Conservation (phyloP, 1,140 invertebrate genomes). For the Protaetia brevitarsis region DNA sequence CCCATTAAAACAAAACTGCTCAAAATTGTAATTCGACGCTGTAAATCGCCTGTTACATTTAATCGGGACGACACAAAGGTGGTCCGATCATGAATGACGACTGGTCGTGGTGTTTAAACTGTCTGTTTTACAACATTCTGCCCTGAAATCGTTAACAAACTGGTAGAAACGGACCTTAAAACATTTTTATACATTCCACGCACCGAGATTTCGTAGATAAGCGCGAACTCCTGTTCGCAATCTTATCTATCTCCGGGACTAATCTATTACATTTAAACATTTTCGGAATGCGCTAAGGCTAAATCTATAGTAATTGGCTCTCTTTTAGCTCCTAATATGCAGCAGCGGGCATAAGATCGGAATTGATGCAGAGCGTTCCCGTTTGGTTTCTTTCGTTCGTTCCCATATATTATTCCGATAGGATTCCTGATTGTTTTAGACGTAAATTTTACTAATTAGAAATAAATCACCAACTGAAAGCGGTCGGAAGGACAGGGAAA, state of each 20-base stretch:
- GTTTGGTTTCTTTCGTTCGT: neutral
- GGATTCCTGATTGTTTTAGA: neutral
- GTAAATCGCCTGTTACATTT: neutral
- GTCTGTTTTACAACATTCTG: slow-evolving; percentile 11
- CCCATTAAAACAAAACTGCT: slow-evolving; percentile 3
- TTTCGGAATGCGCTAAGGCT: slow-evolving; percentile 1
- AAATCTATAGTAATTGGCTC: slow-evolving; percentile 17
- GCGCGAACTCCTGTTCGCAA: slow-evolving; percentile 5
- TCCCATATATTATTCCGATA: neutral
- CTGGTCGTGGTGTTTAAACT: slow-evolving; percentile 1
- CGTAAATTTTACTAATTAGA: slow-evolving; percentile 15
- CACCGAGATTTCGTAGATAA: slow-evolving; percentile 16
- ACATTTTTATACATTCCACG: slow-evolving; percentile 7
- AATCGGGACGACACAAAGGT: neutral
- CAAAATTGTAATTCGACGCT: neutral
- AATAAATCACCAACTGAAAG: slow-evolving; percentile 3
- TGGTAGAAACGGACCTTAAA: neutral
- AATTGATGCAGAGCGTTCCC: neutral
- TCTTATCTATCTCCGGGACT: neutral
- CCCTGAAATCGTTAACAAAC: neutral
- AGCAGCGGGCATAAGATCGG: neutral
- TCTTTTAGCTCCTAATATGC: slow-evolving; percentile 8
- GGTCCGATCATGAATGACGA: slow-evolving; percentile 15
- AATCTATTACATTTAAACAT: slow-evolving; percentile 19
- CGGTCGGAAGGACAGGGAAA: neutral